Conservation (phyloP, 2,888 invertebrate genomes). For the Augiades crinisus region DNA sequence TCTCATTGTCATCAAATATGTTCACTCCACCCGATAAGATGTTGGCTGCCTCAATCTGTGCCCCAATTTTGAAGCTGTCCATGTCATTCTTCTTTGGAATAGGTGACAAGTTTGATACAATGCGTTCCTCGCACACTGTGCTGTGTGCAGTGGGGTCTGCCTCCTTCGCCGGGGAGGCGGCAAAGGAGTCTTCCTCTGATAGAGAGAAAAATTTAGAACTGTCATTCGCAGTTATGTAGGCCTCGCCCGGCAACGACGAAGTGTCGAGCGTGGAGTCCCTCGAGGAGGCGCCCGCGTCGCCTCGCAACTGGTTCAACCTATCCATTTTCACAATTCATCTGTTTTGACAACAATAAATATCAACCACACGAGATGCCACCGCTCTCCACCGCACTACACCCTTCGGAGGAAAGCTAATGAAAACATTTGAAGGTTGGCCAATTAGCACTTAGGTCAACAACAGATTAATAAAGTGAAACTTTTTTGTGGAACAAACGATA, state of each 20-base stretch:
- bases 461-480: conserved; percentile 72
- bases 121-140: conserved; percentile 44
- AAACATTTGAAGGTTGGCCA: conserved; percentile 64
- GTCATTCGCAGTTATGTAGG: conserved; percentile 70
- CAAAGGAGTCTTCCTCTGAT: conserved; percentile 68
- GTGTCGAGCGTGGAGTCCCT: conserved; percentile 65
- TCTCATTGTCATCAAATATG: conserved; percentile 78
- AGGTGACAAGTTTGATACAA: conserved; percentile 62
- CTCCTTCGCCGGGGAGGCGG: conserved; percentile 60
- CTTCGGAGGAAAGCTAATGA: conserved; percentile 51
- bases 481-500: conserved; percentile 68
- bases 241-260: conserved; percentile 61
- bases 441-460: conserved; percentile 76
- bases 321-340: conserved; percentile 77
- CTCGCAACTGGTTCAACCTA: conserved; percentile 71
- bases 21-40: conserved; percentile 74
- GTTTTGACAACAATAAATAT: conserved; percentile 46
- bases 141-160: conserved; percentile 47
- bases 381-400: conserved; percentile 29
- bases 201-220: conserved; percentile 72
- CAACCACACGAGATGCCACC: conserved; percentile 30
- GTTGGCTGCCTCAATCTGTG: conserved; percentile 73
- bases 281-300: conserved; percentile 60
- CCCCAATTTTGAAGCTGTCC: conserved; percentile 66
- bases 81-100: conserved; percentile 60